Evolutionary conservation across 2,113 vertebrate species (phyloP).

Genomic region (Spermophilus dauricus): DNA sequence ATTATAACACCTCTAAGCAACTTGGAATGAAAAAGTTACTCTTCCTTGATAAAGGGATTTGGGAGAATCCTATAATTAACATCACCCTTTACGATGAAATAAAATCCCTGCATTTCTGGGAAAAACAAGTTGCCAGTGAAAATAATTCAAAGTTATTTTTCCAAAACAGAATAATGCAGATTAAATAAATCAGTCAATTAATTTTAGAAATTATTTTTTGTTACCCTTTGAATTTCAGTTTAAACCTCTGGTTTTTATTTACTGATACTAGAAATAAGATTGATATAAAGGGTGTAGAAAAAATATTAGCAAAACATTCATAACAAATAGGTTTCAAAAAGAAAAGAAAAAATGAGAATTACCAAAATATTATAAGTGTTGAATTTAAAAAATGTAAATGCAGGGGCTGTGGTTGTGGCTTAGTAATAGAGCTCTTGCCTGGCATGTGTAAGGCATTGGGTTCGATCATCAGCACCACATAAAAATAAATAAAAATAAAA

Average conservation of each 20-base stretch:
- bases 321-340: background rate
- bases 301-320: background rate
- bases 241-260: background rate
- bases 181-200: background rate
- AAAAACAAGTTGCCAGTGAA: background rate
- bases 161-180: background rate
- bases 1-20: background rate
- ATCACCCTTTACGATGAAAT: background rate
- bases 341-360: background rate
- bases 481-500: too few species aligned
- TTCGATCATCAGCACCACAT: too few species aligned
- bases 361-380: background rate
- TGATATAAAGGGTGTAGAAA: background rate
- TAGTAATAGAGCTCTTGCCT: too few species aligned
- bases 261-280: background rate
- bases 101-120: background rate
- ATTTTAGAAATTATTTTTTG: background rate
- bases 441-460: too few species aligned
- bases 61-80: background rate
- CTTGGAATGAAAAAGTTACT: background rate
- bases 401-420: too few species aligned
- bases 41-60: background rate
- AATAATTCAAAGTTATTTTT: background rate
- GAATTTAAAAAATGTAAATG: background rate
- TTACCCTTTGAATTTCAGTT: background rate